Base-by-base conservation (phyloP, 2,888 invertebrate genomes). In the Anaspis maculata region DNA sequence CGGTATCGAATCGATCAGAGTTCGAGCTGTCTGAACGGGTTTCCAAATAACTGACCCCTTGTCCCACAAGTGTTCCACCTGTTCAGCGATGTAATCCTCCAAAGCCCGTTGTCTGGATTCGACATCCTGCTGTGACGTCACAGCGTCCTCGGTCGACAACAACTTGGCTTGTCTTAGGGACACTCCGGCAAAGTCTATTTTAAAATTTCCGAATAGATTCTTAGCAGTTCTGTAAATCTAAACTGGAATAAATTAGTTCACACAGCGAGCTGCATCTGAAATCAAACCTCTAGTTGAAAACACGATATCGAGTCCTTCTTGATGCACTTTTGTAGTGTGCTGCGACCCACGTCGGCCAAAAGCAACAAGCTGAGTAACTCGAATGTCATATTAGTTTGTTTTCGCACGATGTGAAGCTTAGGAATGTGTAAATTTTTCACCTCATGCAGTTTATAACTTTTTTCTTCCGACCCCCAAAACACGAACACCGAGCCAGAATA, bases 241-340 rank as follows among this genome's bases (percentile, higher is more conserved):
- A 36, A 25, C 15, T 15, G 11, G 11, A 25, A 12, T 27, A 27
- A 14, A 27, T 13, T 15, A 27, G 3, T 13, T 15, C 2, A 7
- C 9, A 12, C n/a, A 4, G 7, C 2, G n/a, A n/a, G n/a, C n/a
- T n/a, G n/a, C n/a, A n/a, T n/a, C n/a, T n/a, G n/a, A n/a, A n/a
- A n/a, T n/a, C n/a, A n/a, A n/a, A 45, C 70, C 67, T 69, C 69
- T 51, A 71, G 65, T 62, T 78, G 77, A 39, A 77, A 62, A 64
- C 77, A 78, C 46, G 75, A 72, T 44, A 77, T 76, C 37, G 77
- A 76, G 64, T 77, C 77, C 54, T 70, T 68, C 46, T 70, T 64
- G 42, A 76, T 63, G 53, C 77, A 77, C 11, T 47, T 73, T n/a
- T n/a, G n/a, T n/a, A n/a, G n/a, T n/a, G n/a, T n/a, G n/a, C n/a